Evolutionary conservation across 1,140 invertebrate species (phyloP).

Genomic region (Euura lappo): DNA sequence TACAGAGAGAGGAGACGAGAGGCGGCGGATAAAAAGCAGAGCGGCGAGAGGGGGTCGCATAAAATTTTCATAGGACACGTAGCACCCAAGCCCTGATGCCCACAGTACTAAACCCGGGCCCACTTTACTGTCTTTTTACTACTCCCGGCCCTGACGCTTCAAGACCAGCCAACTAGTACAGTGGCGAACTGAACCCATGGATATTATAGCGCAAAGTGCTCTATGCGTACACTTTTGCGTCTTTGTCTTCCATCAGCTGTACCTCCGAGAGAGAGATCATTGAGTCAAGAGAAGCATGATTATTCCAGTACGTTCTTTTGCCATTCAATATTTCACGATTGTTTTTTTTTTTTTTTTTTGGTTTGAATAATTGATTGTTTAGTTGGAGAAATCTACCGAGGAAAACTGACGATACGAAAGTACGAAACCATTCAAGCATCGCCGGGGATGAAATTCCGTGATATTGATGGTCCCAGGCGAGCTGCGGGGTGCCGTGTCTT

Average conservation of each 20-base stretch:
- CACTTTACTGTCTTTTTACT: slow-evolving; percentile 11
- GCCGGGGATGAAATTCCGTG: no score
- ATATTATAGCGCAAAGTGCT: not conserved
- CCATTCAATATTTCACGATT: no score
- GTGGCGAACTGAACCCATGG: not conserved
- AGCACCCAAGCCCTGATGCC: not conserved
- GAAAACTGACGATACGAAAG: no score
- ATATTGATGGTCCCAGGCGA: no score
- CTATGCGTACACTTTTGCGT: not conserved
- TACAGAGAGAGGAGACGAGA: not conserved
- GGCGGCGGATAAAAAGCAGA: not conserved
- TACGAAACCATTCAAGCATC: no score
- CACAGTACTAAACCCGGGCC: slow-evolving; percentile 4
- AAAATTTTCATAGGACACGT: slow-evolving; percentile 12
- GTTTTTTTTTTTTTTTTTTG: no score
- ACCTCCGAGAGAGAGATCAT: no score
- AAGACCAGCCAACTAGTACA: not conserved
- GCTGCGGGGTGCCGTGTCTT: no score
- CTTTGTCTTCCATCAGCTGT: not conserved
- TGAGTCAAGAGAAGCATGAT: no score
- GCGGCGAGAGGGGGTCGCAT: not conserved
- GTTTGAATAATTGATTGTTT: no score
- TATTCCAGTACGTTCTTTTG: no score
- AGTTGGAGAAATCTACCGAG: no score
- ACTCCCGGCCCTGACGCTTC: not conserved